Base-by-base conservation (phyloP, 1,140 invertebrate genomes). In the Philaenus spumarius region DNA sequence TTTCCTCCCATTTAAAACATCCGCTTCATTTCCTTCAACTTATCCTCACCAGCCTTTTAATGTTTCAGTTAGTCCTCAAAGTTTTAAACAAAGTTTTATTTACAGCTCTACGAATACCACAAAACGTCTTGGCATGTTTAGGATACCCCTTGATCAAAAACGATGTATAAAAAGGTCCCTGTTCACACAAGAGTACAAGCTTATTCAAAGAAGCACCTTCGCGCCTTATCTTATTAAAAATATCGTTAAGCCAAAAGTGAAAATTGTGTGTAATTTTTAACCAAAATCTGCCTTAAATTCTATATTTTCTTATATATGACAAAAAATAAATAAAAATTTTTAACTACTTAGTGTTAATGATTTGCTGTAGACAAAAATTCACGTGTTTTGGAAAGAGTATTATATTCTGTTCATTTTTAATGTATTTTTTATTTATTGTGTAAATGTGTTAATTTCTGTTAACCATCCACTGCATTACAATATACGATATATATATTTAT, bases 151-250 rank as follows among this genome's bases (percentile, higher is more conserved):
- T 61, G 55, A 62, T 60, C 59, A 64, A 66, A 65, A 65, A 58
- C 30, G 30, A 47, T 34, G 11, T 30, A 62, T 62, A 60, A 64
- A 63, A 68, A 66, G 63, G 61, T 66, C 61, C 60, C 61, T 60
- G 43, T 56, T 80, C 80, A 81, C 80, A 82, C 75, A 80, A 81
- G 81, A 82, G 80, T 82, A 82, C 80, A 82, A 82, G 80, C 80
- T 81, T 81, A 80, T 79, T 82, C 80, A 77, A 60, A 61, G 61
- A 81, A 81, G 80, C 80, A 82, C 80, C 80, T 82, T 80, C 79
- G 80, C 80, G 80, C 80, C 80, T 82, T 82, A 82, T 81, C 80
- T 80, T 76, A 75, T 77, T 73, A 71, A 72, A 75, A 72, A 72
- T 67, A 67, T 63, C 46, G 55, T 61, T 69, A 62, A 64, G 68